Base-by-base conservation (phyloP, 2,113 vertebrate species). In the Illadopsis cleaveri region DNA sequence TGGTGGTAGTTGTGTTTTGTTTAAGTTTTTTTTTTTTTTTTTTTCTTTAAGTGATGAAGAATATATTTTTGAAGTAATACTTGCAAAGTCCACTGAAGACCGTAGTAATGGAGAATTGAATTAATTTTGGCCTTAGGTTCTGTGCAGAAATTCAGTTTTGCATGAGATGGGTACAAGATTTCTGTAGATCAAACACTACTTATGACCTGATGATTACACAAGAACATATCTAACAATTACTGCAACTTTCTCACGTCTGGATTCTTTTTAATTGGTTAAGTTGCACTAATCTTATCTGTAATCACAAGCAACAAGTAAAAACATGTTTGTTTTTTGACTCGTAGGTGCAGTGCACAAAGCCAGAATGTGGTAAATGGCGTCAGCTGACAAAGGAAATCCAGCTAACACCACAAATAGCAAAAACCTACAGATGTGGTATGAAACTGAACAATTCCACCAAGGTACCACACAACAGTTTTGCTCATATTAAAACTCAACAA, bases 341-440 rank as follows among this genome's bases (percentile, higher is more conserved):
- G 42, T 94, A 99, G 99, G 99, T 99, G 90, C 99, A 99, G 84
- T 99, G 99, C 91, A 99, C 98, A 57, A 99, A 98, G 62, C 97
- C 98, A 1, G 99, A 99, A 68, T 99, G 99, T 95, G 98, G 98
- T 37, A 99, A 99, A 84, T 99, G 99, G 99, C 98, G 99, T 80
- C 99, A 99, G 95, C 98, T 99, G 85, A 99, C 99, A 78, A 99
- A 99, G 97, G 99, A 99, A 96, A 99, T 99, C 82, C 99, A 99
- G 57, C 98, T 99, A 68, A 99, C 98, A 16, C 94, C 98, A 23
- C 97, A 98, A 33, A 98, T 99, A n/a, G 99, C 99, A 30, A 98
- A 98, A 84, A 97, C 98, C 3, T 99, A 99, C 89, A 99, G 98
- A 89, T 99, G 99, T 93, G 99, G 99, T 20, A 98, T 99, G 98